Evolutionary conservation across 2,113 vertebrate species (phyloP), one percentile per base, ranked within the genome.

Genomic region (Mastomys coucha): DNA sequence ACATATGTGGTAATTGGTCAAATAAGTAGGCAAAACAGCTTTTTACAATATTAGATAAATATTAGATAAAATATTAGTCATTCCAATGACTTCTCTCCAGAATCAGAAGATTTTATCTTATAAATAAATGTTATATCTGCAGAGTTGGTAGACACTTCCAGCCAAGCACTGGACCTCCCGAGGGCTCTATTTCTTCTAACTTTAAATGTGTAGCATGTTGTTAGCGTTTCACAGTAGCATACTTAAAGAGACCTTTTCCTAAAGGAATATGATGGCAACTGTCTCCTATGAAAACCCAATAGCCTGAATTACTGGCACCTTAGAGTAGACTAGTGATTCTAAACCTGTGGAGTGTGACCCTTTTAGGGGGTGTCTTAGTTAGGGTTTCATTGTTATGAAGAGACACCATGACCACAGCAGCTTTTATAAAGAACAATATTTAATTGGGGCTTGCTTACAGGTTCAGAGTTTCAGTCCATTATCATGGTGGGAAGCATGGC

Each of bases 1-100:
- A 84, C 97, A 91, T 85, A 65, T 28, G 20, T 91, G 93, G 93
- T 97, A 72, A 97, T 72, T 91, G 95, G 84, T 96, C 95, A 97
- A 94, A 95, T 97, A 96, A 97, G 88, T 89, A 95, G 96, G 91
- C 93, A 91, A 95, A 93, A 89, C 89, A 93, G 93, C 26, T 97
- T 98, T 98, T 96, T 98, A 97, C 97, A 98, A 96, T 60, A 58
- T 28, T 97, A 97, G 93, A 97, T 96, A 94, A 97, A n/a, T n/a
- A n/a, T n/a, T n/a, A 97, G 97, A 94, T 72, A 97, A 97, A 98
- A 96, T n/a, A n/a, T n/a, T n/a, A n/a, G n/a, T 85, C 22, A 97
- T 91, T 98, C 76, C 91, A 96, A 96, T 97, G 98, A 98, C 95
- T 97, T 93, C 97, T 98, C 96, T 98, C 97, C 86, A 73, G 97